These are phyloP conservation scores for Teleogryllus oceanicus DNA, from an alignment of 2,888 invertebrate genomes.

Conservation along the genomic window DNA sequence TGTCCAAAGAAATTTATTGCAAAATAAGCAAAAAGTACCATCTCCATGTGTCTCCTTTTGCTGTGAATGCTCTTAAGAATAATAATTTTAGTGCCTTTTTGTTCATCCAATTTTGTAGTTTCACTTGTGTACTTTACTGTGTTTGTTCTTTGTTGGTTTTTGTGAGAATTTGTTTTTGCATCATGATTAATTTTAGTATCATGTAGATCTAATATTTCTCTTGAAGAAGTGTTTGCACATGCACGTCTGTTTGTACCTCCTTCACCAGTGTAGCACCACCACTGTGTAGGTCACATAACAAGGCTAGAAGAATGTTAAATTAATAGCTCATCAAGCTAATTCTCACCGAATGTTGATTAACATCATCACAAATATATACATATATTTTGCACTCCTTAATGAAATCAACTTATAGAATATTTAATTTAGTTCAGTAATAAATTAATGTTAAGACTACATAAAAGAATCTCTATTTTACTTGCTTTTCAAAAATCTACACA, in stretches of 20 bases:
- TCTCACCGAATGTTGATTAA: too few species aligned
- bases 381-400: too few species aligned
- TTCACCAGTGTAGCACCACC: slow-evolving; percentile 6
- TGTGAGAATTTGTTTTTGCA: background rate
- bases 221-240: background rate
- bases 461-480: background rate
- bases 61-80: background rate
- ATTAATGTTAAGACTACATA: background rate
- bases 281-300: background rate
- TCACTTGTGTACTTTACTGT: background rate
- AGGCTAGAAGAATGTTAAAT: too few species aligned
- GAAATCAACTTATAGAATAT: too few species aligned
- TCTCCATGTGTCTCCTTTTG: slow-evolving; percentile 3
- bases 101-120: background rate
- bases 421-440: too few species aligned
- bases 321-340: too few species aligned
- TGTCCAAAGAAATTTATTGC: too few species aligned
- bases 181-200: background rate
- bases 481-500: too few species aligned
- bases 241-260: slow-evolving; percentile 1
- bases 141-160: background rate
- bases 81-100: too few species aligned
- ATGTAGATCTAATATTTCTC: background rate
- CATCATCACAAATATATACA: too few species aligned
- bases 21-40: background rate